Evolutionary conservation across 2,113 vertebrate species (phyloP).

Genomic region (Cnemophilus loriae): DNA sequence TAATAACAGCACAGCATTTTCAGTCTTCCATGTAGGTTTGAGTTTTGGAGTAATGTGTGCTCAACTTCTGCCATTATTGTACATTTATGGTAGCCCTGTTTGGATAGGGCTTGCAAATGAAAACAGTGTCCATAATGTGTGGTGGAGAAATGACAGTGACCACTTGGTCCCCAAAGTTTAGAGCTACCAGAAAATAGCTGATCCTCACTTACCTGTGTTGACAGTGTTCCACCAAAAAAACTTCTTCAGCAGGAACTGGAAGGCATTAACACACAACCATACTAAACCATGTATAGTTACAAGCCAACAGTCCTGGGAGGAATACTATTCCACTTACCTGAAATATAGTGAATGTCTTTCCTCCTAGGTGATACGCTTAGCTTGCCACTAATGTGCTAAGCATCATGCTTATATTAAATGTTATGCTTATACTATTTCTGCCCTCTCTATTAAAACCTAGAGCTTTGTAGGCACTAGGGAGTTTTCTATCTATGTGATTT

Average conservation of each 20-base stretch:
- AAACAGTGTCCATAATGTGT: neutral
- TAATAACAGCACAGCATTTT: neutral
- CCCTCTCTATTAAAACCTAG: constrained; percentile 48
- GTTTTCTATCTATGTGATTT: constrained; percentile 48
- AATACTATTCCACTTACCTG: neutral
- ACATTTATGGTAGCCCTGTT: neutral
- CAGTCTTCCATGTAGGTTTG: neutral
- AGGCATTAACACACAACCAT: neutral
- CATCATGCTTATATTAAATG: constrained; percentile 43
- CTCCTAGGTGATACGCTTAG: neutral
- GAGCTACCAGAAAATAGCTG: neutral
- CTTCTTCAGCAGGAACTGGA: neutral
- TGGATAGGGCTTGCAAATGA: neutral
- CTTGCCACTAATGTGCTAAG: constrained; percentile 28
- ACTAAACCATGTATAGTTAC: neutral
- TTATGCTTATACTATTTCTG: constrained; percentile 41
- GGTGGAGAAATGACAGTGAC: neutral
- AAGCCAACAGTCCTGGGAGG: neutral
- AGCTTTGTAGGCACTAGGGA: constrained; percentile 61
- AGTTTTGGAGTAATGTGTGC: neutral
- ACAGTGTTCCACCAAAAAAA: neutral
- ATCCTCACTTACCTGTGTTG: neutral
- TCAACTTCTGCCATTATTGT: neutral
- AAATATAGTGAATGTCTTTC: neutral
- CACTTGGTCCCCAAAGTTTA: neutral